Evolutionary conservation across 2,113 vertebrate species (phyloP).

Genomic region (Callopanchax toddi): DNA sequence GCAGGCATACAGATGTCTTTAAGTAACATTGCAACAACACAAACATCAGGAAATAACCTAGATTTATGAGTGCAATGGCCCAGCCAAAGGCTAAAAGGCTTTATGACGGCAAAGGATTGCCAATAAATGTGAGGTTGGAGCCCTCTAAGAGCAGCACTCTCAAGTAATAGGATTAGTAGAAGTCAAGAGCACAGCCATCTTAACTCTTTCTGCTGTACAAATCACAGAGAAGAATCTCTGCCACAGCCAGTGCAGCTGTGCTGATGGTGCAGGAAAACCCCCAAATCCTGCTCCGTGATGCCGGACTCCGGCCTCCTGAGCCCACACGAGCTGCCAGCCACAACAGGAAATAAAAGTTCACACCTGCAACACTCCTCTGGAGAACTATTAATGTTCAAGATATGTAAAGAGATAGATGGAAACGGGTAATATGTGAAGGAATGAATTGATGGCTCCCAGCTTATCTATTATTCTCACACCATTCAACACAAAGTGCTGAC

Average conservation of each 20-base stretch:
- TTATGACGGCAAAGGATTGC: constrained; percentile 78
- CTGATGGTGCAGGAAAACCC: constrained; percentile 60
- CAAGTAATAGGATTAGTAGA: constrained; percentile 80
- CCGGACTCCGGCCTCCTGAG: constrained; percentile 25
- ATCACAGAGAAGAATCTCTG: constrained; percentile 73
- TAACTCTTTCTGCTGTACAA: constrained; percentile 74
- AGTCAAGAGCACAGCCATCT: constrained; percentile 73
- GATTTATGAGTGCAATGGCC: constrained; percentile 75
- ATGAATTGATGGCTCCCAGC: constrained; percentile 56
- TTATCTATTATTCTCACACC: constrained; percentile 62
- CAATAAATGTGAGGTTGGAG: constrained; percentile 79
- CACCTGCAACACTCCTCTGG: constrained; percentile 1
- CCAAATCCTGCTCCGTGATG: constrained; percentile 31
- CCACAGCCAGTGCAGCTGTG: constrained; percentile 48
- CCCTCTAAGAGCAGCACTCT: constrained; percentile 78
- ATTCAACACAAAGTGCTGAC: constrained; percentile 74
- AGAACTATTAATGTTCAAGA: constrained; percentile 16
- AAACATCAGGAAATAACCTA: constrained; percentile 63
- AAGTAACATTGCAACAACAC: constrained; percentile 54
- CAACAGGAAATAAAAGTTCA: not conserved
- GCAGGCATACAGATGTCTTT: constrained; percentile 48
- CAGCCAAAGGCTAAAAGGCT: constrained; percentile 81
- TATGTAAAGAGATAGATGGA: constrained; percentile 33
- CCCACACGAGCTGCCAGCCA: constrained; percentile 4
- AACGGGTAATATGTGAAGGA: constrained; percentile 48